phyloP scores from a whole-genome alignment of 2,888 invertebrate species.

The Catocala fraxini region DNA sequence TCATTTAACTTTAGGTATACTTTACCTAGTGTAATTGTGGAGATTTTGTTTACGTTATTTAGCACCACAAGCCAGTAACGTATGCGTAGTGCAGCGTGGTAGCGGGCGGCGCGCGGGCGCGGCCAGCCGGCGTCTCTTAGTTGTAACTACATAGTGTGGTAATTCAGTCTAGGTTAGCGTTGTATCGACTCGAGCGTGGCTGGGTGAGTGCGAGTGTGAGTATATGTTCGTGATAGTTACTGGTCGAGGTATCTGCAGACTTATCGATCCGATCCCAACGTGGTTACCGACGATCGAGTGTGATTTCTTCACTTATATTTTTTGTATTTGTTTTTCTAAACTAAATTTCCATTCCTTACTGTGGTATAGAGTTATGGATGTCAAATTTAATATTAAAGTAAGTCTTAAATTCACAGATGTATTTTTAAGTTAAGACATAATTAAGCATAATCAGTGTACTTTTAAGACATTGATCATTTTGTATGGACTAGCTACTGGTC shows the following conservation, averaged over 20 bases:
- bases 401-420: slow-evolving; percentile 76
- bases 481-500: slow-evolving; percentile 68
- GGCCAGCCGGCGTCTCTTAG: slow-evolving; percentile 55
- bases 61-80: slow-evolving; percentile 37
- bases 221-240: slow-evolving; percentile 64
- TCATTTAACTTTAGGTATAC: slow-evolving; percentile 39
- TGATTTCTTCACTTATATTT: slow-evolving; percentile 71
- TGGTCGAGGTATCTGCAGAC: slow-evolving; percentile 65
- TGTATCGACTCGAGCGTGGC: slow-evolving; percentile 71
- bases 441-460: slow-evolving; percentile 83
- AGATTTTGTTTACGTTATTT: slow-evolving; percentile 32
- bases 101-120: slow-evolving; percentile 39
- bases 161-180: slow-evolving; percentile 79
- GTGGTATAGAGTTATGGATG: slow-evolving; percentile 84
- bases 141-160: slow-evolving; percentile 75
- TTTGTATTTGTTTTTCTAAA: slow-evolving; percentile 71
- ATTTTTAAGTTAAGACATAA: slow-evolving; percentile 84
- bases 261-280: slow-evolving; percentile 54
- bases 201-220: slow-evolving; percentile 64
- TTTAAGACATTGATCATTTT: slow-evolving; percentile 74
- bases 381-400: slow-evolving; percentile 76
- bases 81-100: slow-evolving; percentile 16
- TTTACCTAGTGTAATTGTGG: slow-evolving; percentile 39
- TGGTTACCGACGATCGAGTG: slow-evolving; percentile 65
- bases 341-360: slow-evolving; percentile 84